These are phyloP conservation scores for Pandemis heparana DNA, from an alignment of 2,888 invertebrate genomes.

Conservation along the genomic window DNA sequence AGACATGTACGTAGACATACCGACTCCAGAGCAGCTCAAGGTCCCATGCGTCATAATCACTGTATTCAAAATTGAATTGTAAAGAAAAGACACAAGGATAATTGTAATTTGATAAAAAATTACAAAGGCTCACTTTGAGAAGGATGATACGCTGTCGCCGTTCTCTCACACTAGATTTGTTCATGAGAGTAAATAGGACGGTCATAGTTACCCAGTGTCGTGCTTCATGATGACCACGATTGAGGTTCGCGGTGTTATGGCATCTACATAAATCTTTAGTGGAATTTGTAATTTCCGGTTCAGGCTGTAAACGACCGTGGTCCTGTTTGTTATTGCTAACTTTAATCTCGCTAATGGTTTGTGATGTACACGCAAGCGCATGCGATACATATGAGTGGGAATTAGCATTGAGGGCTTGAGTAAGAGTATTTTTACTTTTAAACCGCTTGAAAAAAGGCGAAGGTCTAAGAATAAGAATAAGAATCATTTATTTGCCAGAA, in stretches of 20 bases:
- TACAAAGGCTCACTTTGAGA: neutral
- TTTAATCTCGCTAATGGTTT: neutral
- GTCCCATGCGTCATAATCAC: neutral
- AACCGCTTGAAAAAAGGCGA: too few species aligned
- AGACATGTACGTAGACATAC: constrained; percentile 5
- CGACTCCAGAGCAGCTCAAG: constrained; percentile 13
- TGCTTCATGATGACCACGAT: neutral
- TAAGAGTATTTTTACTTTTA: too few species aligned
- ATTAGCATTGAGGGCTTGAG: neutral
- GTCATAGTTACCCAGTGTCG: neutral
- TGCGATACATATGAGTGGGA: neutral
- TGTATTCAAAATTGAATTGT: neutral
- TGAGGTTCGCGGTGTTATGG: neutral
- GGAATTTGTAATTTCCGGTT: constrained; percentile 6
- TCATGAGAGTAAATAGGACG: neutral
- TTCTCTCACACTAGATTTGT: neutral
- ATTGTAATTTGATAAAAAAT: neutral
- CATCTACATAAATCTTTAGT: neutral
- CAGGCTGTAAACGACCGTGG: neutral
- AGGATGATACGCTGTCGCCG: neutral
- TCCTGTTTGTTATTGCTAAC: constrained; percentile 5
- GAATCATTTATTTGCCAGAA: too few species aligned
- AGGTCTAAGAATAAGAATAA: too few species aligned
- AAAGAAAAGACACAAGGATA: neutral
- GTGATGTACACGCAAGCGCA: neutral